A percentile compares a stretch with the other conserved stretches of the same genome.
phyloP scores from a whole-genome alignment of 2,797 vertebrate genomes.

The Kryptolebias ocellatus region DNA sequence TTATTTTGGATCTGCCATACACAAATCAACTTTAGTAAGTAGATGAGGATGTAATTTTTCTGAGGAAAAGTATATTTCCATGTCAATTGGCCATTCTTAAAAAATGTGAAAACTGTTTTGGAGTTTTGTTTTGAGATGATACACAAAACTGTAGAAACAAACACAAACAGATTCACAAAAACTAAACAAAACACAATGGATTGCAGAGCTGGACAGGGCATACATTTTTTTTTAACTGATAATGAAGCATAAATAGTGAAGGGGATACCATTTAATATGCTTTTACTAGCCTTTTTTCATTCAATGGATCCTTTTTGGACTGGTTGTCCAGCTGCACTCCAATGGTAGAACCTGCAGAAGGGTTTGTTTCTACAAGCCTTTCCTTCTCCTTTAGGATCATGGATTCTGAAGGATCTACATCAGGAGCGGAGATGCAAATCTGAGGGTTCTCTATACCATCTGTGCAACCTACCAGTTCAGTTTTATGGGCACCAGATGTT shows the following conservation, averaged over 20 bases:
- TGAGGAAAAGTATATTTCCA: background rate
- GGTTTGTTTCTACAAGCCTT: conserved; percentile 76
- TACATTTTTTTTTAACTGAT: conserved; percentile 46
- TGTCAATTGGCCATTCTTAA: background rate
- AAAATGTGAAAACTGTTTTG: conserved; percentile 35
- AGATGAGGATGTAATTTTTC: background rate
- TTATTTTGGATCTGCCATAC: background rate
- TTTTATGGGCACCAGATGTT: conserved; percentile 57
- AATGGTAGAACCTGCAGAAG: conserved; percentile 72
- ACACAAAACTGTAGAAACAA: conserved; percentile 6
- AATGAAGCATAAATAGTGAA: conserved; percentile 90
- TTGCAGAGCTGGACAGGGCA: conserved; percentile 70
- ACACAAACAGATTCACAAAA: conserved; percentile 18
- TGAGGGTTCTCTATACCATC: conserved; percentile 64
- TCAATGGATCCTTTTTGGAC: conserved; percentile 81
- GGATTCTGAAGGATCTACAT: conserved; percentile 78
- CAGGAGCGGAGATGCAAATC: conserved; percentile 75
- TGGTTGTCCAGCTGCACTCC: conserved; percentile 80
- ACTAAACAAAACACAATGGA: conserved; percentile 47
- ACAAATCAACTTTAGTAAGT: background rate
- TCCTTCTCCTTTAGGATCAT: conserved; percentile 73
- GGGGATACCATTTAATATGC: conserved; percentile 91
- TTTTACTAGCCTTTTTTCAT: conserved; percentile 93
- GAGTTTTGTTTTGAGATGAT: conserved; percentile 54
- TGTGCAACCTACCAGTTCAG: conserved; percentile 70